Evolutionary conservation across 2,888 invertebrate species (phyloP).

Genomic region (Bellardia bayeri): DNA sequence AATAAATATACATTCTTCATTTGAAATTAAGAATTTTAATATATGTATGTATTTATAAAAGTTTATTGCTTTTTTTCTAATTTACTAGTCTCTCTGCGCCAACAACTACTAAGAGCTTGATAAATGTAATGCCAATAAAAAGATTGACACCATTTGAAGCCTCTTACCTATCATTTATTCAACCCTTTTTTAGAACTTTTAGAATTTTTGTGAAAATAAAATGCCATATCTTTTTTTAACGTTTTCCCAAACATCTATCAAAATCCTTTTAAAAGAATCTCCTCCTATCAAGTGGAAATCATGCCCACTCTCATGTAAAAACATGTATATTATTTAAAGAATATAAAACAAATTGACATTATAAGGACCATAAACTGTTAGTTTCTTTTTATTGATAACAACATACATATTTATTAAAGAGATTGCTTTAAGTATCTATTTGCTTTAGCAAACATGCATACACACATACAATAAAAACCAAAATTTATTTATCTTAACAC

Average conservation of each 20-base stretch:
- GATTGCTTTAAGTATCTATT: background rate
- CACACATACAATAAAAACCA: background rate
- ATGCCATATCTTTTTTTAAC: background rate
- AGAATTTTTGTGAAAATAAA: background rate
- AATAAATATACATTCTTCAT: too few species aligned
- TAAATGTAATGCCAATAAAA: too few species aligned
- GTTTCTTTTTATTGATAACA: background rate
- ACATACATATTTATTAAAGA: background rate
- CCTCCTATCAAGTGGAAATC: background rate
- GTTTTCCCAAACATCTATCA: background rate
- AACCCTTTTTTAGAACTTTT: too few species aligned
- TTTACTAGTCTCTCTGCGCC: too few species aligned
- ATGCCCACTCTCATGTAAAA: background rate
- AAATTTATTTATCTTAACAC: background rate
- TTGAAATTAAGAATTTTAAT: too few species aligned
- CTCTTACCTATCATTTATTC: too few species aligned
- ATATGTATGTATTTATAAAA: too few species aligned
- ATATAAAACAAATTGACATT: constrained; percentile 1
- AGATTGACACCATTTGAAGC: too few species aligned
- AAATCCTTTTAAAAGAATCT: background rate
- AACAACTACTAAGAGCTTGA: too few species aligned
- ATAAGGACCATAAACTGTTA: background rate
- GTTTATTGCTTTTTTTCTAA: too few species aligned
- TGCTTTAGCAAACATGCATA: background rate
- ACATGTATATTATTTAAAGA: background rate